Conservation (phyloP, 2,888 invertebrate species). For the Venustoraphidia nigricollis region DNA sequence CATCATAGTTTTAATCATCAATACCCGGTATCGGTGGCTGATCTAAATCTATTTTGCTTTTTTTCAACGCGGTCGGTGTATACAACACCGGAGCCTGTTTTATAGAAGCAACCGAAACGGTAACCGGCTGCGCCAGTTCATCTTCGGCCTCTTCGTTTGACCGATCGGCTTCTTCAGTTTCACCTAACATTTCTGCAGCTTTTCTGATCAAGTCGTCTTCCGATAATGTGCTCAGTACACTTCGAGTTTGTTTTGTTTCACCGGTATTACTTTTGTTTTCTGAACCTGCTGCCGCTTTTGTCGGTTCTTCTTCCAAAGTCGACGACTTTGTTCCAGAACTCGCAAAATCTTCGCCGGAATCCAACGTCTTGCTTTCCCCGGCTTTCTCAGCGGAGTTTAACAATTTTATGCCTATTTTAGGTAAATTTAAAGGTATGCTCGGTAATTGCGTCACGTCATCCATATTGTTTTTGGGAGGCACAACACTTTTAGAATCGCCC, state of each 20-base stretch:
- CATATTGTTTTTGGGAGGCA: neutral
- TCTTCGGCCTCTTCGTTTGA: constrained; percentile 8
- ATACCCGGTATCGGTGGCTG: constrained; percentile 26
- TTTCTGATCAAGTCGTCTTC: constrained; percentile 40
- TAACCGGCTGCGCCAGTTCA: constrained; percentile 25
- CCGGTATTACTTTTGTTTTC: constrained; percentile 4
- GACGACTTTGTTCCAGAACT: constrained; percentile 3
- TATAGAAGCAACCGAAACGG: constrained; percentile 18
- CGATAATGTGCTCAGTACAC: constrained; percentile 34
- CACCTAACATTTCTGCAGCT: constrained; percentile 38
- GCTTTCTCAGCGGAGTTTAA: neutral
- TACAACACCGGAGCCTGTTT: constrained; percentile 7
- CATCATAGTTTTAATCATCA: constrained; percentile 16
- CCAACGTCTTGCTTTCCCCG: neutral
- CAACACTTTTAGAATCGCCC: neutral
- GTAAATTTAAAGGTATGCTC: constrained; percentile 7
- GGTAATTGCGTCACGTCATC: neutral
- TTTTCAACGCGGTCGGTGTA: constrained; percentile 14
- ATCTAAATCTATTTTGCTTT: constrained; percentile 18
- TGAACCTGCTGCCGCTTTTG: constrained; percentile 11
- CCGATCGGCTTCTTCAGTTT: constrained; percentile 17
- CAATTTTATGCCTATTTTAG: neutral
- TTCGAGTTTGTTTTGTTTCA: constrained; percentile 18
- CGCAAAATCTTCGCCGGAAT: too few relatives aligned
- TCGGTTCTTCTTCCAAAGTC: constrained; percentile 5